Evolutionary conservation across 2,113 vertebrate genomes (phyloP), one percentile per base, ranked within the genome.

Genomic region (Rhinogobius similis): DNA sequence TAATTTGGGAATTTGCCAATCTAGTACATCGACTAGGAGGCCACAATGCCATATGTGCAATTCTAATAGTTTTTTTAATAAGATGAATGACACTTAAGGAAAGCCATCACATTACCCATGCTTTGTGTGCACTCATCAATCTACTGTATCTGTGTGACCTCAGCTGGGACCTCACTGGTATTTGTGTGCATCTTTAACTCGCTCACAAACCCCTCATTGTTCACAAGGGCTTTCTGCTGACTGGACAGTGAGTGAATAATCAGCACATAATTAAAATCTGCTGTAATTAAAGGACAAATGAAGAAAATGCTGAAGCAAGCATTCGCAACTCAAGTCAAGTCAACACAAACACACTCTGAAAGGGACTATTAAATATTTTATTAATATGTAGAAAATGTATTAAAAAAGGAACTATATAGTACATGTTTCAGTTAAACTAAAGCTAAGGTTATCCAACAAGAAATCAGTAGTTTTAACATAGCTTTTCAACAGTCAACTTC

Each of bases 351-450:
- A 65, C n/a, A 76, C 55, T 68, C 52, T 23, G 65, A 73, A 70
- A 78, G 29, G 67, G 84, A 85, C 90, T 85, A 94, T 96, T 72
- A 88, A 94, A 95, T 95, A 94, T 96, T 99, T 99, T 98, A 99
- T 97, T 99, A 98, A 97, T 92, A 93, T 94, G 96, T 99, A 99
- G 95, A 99, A 99, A 99, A 99, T 96, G 94, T 96, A 96, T 95
- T 98, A 97, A 97, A 98, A 98, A 99, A 98, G 95, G 96, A 96
- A 93, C 93, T 97, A 96, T 97, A 97, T 95, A 96, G 94, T 96
- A 97, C 95, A 96, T 94, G 94, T 88, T 94, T 94, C 71, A 94
- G 93, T 93, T 93, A 95, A 96, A 95, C 95, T 96, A 96, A 93
- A 96, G 93, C 96, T 96, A 96, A 93, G 84, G 81, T 90, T 89